Evolutionary conservation across 1,140 invertebrate genomes (phyloP), one percentile per base, ranked within the genome.

Genomic region (Meloidogyne exigua): DNA sequence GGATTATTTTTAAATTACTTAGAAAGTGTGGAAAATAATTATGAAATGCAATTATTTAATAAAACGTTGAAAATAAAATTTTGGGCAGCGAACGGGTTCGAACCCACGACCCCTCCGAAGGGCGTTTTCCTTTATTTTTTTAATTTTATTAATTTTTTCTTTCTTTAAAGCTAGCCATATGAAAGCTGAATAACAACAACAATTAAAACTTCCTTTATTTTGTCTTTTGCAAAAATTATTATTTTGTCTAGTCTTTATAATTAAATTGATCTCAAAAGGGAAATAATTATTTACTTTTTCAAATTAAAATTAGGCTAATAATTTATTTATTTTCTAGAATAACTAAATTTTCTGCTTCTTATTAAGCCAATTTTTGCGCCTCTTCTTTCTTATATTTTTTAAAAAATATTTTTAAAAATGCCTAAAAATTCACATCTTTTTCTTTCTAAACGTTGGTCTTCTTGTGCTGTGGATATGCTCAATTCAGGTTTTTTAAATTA

Each of bases 121-220:
- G 2, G 2, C 28, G 10, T 39, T 10, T 10, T 9, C 36, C 36
- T 10, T 39, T 39, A 9, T 9, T 39, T 39, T 39, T 39, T 39
- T 39, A 39, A 7, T 39, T 39, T 9, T 9, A 39, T 39, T 39
- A 39, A 39, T 39, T 10, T 39, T 7, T 39, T 39, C 9, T 32
- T 32, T 32, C 7, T 32, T 49, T 18, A n/a, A n/a, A 28, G 72
- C 28, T 21, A n/a, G 28, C 21, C 49, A 73, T 25, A 64, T 64
- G 4, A 73, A 73, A 32, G 49, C 72, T 10, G 72, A 73, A 18
- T 73, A 32, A 73, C 36, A 66, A 25, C 28, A 39, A 25, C 12
- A 68, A 39, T 23, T n/a, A 69, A 28, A 32, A 44, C 13, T 69
- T 69, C n/a, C n/a, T 69, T 69, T n/a, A n/a, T 57, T 57, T n/a